A percentile compares a stretch with the other conserved stretches of the same genome.
These are phyloP conservation scores for Sus scrofa DNA, from an alignment of 2,113 vertebrate species.

Conservation along the genomic window DNA sequence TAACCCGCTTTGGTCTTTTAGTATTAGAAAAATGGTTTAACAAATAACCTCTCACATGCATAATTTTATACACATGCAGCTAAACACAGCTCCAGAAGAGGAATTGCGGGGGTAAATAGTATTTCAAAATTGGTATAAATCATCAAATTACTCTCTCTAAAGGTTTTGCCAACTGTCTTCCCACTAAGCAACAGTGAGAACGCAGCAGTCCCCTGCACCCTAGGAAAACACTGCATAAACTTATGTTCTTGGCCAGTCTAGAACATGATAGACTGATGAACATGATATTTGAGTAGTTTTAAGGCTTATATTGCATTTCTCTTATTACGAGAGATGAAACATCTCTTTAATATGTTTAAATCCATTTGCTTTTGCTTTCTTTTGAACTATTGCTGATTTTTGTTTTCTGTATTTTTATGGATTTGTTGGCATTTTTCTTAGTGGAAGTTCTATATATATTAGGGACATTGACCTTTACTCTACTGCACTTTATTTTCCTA, in stretches of 20 bases:
- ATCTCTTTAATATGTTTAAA: neutral
- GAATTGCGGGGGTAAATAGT: neutral
- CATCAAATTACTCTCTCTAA: neutral
- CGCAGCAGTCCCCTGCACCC: neutral
- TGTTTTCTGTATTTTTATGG: neutral
- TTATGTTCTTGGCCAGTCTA: neutral
- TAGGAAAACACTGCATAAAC: neutral
- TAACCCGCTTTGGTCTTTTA: neutral
- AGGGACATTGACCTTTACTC: neutral
- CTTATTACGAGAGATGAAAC: neutral
- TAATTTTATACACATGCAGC: neutral
- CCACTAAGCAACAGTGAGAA: accelerated
- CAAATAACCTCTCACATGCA: neutral
- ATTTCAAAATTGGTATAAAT: neutral
- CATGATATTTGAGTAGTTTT: neutral
- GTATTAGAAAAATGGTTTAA: neutral
- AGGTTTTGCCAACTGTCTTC: neutral
- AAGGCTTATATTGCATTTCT: neutral
- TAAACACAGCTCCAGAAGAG: neutral
- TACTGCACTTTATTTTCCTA: neutral
- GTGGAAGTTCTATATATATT: neutral
- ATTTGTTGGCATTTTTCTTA: neutral
- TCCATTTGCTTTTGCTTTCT: neutral
- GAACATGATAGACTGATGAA: no score
- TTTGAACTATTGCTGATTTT: neutral